Conservation (phyloP, 2,113 vertebrate genomes). For the Varanus salvator region DNA sequence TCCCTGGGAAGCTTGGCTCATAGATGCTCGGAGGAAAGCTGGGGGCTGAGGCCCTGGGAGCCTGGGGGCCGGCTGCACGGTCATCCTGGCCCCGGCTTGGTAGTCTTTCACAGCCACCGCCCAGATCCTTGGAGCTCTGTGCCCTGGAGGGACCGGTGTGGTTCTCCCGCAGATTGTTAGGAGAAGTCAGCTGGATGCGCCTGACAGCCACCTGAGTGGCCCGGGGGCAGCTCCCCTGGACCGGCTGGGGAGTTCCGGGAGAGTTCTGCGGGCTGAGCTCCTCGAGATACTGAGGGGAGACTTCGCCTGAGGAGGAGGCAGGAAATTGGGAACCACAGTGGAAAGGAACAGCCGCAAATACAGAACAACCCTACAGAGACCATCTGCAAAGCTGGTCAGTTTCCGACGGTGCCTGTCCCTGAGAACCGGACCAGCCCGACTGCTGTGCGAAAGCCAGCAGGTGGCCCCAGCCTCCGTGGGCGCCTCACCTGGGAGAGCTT, state of each 20-base stretch:
- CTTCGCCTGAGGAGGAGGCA: constrained; percentile 41
- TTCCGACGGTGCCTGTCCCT: not conserved
- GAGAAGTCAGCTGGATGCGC: rapidly evolving
- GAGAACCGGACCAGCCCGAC: not conserved
- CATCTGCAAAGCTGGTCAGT: too few relatives aligned
- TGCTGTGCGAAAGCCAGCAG: not conserved
- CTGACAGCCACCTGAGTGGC: rapidly evolving
- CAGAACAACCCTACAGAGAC: too few relatives aligned
- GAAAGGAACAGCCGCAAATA: rapidly evolving
- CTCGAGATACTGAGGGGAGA: constrained; percentile 37
- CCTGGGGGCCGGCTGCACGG: not conserved
- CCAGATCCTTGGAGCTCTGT: constrained; percentile 44
- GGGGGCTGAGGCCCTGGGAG: not conserved
- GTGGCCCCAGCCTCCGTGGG: not conserved
- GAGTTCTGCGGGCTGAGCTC: constrained; percentile 56
- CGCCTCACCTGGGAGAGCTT: not conserved
- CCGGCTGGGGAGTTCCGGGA: not conserved
- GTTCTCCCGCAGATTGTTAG: rapidly evolving
- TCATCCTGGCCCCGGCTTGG: not conserved
- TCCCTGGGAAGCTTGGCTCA: not conserved
- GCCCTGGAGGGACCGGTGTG: rapidly evolving
- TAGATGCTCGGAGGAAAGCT: constrained; percentile 39
- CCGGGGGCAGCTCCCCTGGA: not conserved
- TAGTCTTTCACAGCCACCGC: rapidly evolving
- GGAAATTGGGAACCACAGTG: not conserved